Conservation (phyloP, 2,888 invertebrate genomes). For the Heteromyza rotundicornis region DNA sequence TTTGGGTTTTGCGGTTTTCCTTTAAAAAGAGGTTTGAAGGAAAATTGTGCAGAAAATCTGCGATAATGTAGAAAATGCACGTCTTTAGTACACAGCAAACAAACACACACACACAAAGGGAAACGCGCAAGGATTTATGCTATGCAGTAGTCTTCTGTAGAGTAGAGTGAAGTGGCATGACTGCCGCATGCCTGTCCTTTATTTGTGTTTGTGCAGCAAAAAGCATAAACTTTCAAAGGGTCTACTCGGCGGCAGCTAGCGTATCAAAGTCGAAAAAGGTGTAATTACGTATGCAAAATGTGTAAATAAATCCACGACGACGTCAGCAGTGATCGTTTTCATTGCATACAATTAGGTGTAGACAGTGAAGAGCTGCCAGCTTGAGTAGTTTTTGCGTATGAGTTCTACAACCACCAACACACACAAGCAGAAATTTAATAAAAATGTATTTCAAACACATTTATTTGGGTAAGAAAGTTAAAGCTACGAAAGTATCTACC, state of each 20-base stretch:
- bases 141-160: background rate
- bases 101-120: no score
- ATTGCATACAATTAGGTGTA: constrained; percentile 15
- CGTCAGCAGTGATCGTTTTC: constrained; percentile 14
- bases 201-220: background rate
- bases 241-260: background rate
- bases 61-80: background rate
- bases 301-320: constrained; percentile 24
- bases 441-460: no score
- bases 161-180: background rate
- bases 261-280: constrained; percentile 22
- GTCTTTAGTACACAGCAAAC: constrained; percentile 12
- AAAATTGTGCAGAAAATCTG: constrained; percentile 1
- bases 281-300: constrained; percentile 29
- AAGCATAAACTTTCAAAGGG: background rate
- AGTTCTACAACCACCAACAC: no score
- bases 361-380: no score
- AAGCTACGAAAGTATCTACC: no score
- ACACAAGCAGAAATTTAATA: no score
- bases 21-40: background rate
- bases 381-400: no score
- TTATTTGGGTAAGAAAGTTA: no score
- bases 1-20: background rate
- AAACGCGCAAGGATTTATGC: background rate
- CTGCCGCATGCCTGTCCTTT: background rate